These are phyloP conservation scores for Sussaba pulchella DNA, from an alignment of 2,888 invertebrate species.

Conservation along the genomic window DNA sequence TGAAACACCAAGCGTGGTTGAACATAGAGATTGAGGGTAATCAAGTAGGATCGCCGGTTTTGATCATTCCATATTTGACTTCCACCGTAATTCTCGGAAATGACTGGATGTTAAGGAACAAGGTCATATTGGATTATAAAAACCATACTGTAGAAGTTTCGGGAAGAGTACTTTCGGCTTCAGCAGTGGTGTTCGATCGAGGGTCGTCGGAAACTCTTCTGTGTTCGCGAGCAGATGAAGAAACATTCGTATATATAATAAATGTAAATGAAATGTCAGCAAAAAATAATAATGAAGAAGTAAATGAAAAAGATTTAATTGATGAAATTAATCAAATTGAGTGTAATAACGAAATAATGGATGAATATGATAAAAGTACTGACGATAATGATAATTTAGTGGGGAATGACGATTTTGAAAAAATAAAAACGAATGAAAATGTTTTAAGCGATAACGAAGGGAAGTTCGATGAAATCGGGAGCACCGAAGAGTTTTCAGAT, in stretches of 20 bases:
- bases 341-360: too few relatives aligned
- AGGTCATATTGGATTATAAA: slow-evolving; percentile 21
- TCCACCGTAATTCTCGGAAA: not conserved
- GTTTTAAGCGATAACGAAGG: not conserved
- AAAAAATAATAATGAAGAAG: not conserved
- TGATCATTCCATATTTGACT: not conserved
- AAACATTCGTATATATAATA: slow-evolving; percentile 13
- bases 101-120: slow-evolving; percentile 10
- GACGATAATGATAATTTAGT: too few relatives aligned
- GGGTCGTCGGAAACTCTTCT: not conserved
- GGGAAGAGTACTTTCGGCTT: not conserved
- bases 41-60: not conserved
- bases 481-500: too few relatives aligned
- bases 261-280: not conserved
- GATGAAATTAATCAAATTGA: not conserved
- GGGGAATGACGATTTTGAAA: too few relatives aligned
- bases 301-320: not conserved
- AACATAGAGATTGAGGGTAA: not conserved
- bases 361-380: too few relatives aligned
- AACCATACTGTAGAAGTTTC: not conserved
- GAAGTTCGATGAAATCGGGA: too few relatives aligned
- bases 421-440: not conserved
- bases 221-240: not conserved
- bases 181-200: slow-evolving; percentile 8
- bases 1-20: slow-evolving; percentile 7